Conservation (phyloP, 2,888 invertebrate species). For the Drosophila affinis region DNA sequence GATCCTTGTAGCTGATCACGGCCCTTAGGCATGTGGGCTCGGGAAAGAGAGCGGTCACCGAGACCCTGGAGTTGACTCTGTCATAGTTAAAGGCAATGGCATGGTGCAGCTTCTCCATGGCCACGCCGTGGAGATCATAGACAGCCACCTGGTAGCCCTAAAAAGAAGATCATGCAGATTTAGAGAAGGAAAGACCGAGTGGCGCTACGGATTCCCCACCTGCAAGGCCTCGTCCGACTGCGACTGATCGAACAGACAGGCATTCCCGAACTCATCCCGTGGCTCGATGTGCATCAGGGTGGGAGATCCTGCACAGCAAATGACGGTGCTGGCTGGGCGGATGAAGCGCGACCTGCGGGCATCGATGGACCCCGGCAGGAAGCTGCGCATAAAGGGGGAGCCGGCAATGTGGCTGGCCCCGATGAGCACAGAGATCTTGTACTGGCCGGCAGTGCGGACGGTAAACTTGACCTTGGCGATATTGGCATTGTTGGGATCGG, state of each 20-base stretch:
- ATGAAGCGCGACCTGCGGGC: constrained; percentile 93
- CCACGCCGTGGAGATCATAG: constrained; percentile 86
- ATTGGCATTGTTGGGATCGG: constrained; percentile 93
- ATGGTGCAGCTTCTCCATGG: constrained; percentile 85
- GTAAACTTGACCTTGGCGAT: constrained; percentile 95
- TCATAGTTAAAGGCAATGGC: constrained; percentile 90
- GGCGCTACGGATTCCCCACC: constrained; percentile 75
- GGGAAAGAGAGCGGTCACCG: constrained; percentile 90
- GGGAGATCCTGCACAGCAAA: constrained; percentile 90
- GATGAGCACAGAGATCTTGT: constrained; percentile 93
- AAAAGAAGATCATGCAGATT: constrained; percentile 24
- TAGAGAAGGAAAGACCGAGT: neutral
- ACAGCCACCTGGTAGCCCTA: constrained; percentile 88
- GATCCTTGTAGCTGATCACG: constrained; percentile 89
- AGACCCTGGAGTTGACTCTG: constrained; percentile 90
- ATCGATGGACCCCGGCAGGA: constrained; percentile 92
- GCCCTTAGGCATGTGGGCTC: constrained; percentile 93
- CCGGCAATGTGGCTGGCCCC: constrained; percentile 92
- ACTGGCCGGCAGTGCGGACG: constrained; percentile 94
- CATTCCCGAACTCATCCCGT: constrained; percentile 95
- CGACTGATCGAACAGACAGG: constrained; percentile 87
- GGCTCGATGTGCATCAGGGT: constrained; percentile 93
- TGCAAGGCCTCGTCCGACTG: constrained; percentile 86
- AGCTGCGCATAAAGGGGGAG: constrained; percentile 93
- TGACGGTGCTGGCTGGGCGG: constrained; percentile 92